Evolutionary conservation across 2,888 invertebrate species (phyloP).

Genomic region (Hyposoter dolosus): DNA sequence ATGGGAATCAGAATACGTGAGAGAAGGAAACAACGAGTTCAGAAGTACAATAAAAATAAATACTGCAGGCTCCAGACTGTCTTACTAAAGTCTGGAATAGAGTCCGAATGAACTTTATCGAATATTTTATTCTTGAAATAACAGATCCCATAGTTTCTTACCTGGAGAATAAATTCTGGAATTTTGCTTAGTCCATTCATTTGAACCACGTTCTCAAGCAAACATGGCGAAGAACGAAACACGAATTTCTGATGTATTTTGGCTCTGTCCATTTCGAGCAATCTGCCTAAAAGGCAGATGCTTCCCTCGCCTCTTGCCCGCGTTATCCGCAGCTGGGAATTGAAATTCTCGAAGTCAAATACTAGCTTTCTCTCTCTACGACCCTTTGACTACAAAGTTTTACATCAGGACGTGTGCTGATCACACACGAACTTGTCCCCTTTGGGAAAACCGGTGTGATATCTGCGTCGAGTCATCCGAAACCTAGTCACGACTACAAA

Average conservation of each 20-base stretch:
- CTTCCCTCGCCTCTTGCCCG: not conserved
- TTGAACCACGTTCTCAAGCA: not conserved
- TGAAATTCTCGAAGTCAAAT: constrained; percentile 26
- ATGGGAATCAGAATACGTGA: not conserved
- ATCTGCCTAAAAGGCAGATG: constrained; percentile 28
- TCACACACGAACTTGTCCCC: constrained; percentile 8
- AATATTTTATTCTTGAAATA: not conserved
- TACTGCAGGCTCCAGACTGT: not conserved
- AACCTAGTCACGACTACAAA: constrained; percentile 13
- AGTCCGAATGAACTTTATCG: not conserved
- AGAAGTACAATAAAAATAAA: not conserved
- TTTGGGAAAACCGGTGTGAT: not conserved
- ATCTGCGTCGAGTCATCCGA: constrained; percentile 9
- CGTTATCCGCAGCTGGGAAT: constrained; percentile 3
- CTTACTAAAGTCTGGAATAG: not conserved
- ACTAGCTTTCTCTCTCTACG: not conserved
- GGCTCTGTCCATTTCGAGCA: constrained; percentile 2
- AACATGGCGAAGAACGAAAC: not conserved
- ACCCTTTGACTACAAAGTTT: constrained; percentile 24
- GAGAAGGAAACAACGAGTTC: not conserved
- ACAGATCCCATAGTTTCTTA: not conserved
- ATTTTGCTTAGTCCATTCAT: not conserved
- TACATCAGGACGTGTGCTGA: constrained; percentile 5
- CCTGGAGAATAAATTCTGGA: not conserved
- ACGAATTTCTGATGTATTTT: constrained; percentile 19